phyloP scores from a whole-genome alignment of 23 tunicate species.

The Clavelina lepadiformis region DNA sequence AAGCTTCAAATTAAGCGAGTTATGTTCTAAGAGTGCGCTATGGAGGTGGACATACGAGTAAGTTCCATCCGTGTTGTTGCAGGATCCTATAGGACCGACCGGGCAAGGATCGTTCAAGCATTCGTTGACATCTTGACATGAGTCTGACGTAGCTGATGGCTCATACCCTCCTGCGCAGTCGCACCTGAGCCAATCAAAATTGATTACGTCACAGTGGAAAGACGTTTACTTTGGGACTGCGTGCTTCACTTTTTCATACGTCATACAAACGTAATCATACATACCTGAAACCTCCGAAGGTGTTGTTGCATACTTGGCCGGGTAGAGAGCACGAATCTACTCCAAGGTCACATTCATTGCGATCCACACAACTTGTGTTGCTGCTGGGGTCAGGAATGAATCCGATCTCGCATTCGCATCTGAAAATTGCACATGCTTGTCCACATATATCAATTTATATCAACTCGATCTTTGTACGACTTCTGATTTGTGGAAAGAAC shows the following conservation, averaged over 20 bases:
- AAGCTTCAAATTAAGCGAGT: no score
- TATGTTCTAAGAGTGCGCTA: no score
- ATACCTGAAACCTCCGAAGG: slow-evolving; percentile 27
- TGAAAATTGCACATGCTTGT: neutral
- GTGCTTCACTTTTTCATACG: no score
- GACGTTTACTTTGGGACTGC: no score
- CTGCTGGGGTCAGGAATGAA: neutral
- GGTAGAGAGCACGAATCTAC: neutral
- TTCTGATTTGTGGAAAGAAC: no score
- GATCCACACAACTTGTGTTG: slow-evolving; percentile 23
- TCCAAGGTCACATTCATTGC: slow-evolving; percentile 32
- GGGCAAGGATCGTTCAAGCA: slow-evolving; percentile 13
- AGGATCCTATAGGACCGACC: neutral
- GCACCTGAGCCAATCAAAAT: neutral
- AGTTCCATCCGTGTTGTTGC: slow-evolving; percentile 6
- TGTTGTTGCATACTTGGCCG: slow-evolving; percentile 12
- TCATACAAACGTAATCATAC: no score
- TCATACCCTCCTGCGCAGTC: neutral
- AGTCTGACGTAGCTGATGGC: neutral
- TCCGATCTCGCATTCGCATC: slow-evolving; percentile 16
- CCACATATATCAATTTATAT: no score
- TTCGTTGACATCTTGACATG: slow-evolving; percentile 36
- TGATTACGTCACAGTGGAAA: neutral
- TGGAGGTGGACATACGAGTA: slow-evolving; percentile 4
- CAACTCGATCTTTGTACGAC: no score